A percentile compares a stretch with the other conserved stretches of the same genome.
Conservation (phyloP, 2,888 invertebrate genomes). For the Troglohyphantes excavatus region DNA sequence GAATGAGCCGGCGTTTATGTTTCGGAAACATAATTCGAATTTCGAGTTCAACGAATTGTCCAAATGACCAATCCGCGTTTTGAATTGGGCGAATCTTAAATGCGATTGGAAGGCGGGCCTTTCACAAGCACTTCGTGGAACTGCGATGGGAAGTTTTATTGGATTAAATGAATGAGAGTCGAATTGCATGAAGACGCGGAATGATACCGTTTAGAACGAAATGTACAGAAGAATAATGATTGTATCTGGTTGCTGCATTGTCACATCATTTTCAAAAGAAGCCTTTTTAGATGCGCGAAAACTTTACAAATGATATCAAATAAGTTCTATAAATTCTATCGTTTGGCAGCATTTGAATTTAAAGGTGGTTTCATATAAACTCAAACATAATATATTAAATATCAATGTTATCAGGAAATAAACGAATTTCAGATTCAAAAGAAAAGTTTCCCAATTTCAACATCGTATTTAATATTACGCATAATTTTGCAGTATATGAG, state of each 20-base stretch:
- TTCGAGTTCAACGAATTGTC: slow-evolving; percentile 44
- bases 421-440: neutral
- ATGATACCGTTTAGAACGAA: neutral
- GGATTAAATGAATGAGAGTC: slow-evolving; percentile 1
- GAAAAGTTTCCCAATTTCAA: no score
- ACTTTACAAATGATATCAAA: neutral
- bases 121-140: neutral
- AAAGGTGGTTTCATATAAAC: neutral
- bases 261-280: neutral
- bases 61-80: slow-evolving; percentile 73
- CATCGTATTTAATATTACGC: no score
- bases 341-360: neutral
- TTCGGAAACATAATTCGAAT: slow-evolving; percentile 43
- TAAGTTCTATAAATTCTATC: neutral
- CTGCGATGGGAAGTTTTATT: neutral
- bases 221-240: neutral
- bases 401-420: neutral
- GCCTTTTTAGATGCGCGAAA: neutral
- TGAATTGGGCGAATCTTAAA: slow-evolving; percentile 66
- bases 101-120: slow-evolving; percentile 31
- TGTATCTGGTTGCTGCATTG: neutral
- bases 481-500: no score
- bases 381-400: neutral
- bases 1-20: slow-evolving; percentile 20
- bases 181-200: neutral